Conservation (phyloP, 1,140 invertebrate genomes). For the Branchinecta lynchi region DNA sequence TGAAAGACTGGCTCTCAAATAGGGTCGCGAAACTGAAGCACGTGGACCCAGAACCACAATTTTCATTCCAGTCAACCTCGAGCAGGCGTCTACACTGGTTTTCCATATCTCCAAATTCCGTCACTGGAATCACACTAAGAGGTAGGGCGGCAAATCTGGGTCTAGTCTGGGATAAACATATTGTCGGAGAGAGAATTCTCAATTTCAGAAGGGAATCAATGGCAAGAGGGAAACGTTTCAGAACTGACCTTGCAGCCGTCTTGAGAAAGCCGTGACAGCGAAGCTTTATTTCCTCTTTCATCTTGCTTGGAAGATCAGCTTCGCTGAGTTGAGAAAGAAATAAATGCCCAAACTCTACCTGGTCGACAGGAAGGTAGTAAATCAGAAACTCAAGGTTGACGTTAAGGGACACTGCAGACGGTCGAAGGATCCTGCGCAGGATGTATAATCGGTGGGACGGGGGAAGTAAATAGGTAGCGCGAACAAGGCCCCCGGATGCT, state of each 20-base stretch:
- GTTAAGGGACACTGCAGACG: constrained; percentile 5
- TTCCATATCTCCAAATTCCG: background rate
- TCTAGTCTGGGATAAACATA: constrained; percentile 9
- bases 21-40: background rate
- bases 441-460: no score
- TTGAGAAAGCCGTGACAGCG: constrained; percentile 8
- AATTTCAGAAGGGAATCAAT: constrained; percentile 2
- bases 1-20: background rate
- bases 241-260: constrained; percentile 8
- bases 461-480: no score
- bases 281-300: constrained; percentile 10
- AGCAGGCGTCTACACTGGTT: background rate
- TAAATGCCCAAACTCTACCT: constrained; percentile 5
- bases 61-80: background rate
- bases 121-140: background rate
- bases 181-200: constrained; percentile 8
- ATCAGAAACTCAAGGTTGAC: constrained; percentile 9
- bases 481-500: no score
- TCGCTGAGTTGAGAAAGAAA: constrained; percentile 2
- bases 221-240: background rate
- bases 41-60: background rate
- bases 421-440: constrained; percentile 1
- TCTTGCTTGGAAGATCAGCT: constrained; percentile 1
- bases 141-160: constrained; percentile 4
- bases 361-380: constrained; percentile 8